These are phyloP conservation scores for Chaenodraco wilsoni DNA, from an alignment of 2,797 vertebrate species.

Conservation along the genomic window DNA sequence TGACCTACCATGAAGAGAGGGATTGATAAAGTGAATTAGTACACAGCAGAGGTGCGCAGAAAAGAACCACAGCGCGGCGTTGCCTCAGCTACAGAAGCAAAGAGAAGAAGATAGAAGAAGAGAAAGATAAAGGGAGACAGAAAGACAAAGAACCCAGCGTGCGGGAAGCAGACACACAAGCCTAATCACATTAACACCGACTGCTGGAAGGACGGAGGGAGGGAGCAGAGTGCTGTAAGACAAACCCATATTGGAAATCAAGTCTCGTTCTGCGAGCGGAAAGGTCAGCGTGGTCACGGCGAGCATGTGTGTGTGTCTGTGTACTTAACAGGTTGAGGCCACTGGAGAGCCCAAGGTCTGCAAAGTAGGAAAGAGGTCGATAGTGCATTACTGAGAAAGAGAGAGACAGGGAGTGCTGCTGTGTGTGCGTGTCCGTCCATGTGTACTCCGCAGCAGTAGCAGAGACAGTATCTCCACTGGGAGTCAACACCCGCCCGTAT, in stretches of 20 bases:
- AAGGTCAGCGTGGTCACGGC: constrained; percentile 76
- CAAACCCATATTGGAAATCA: constrained; percentile 79
- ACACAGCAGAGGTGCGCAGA: constrained; percentile 41
- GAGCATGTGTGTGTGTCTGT: constrained; percentile 48
- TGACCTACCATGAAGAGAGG: constrained; percentile 37
- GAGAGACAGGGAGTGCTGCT: constrained; percentile 11
- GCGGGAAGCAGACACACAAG: constrained; percentile 65
- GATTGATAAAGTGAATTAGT: constrained; percentile 63
- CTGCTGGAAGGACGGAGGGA: constrained; percentile 60
- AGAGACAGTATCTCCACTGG: constrained; percentile 41
- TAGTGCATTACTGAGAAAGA: constrained; percentile 75
- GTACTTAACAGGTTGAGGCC: constrained; percentile 75
- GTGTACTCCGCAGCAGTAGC: constrained; percentile 50
- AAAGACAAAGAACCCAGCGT: constrained; percentile 54
- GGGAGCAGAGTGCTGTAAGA: constrained; percentile 62
- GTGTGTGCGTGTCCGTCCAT: constrained; percentile 42
- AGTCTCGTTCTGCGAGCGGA: constrained; percentile 73
- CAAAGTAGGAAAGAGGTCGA: constrained; percentile 75
- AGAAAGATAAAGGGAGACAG: constrained; percentile 26
- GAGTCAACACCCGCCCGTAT: constrained; percentile 46
- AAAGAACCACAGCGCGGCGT: constrained; percentile 37
- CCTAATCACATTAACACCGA: constrained; percentile 79
- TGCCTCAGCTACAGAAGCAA: constrained; percentile 26
- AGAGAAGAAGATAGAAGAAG: constrained; percentile 5
- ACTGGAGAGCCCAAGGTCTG: constrained; percentile 74